Base-by-base conservation (phyloP, 2,888 invertebrate species). In the Tachina lurida region DNA sequence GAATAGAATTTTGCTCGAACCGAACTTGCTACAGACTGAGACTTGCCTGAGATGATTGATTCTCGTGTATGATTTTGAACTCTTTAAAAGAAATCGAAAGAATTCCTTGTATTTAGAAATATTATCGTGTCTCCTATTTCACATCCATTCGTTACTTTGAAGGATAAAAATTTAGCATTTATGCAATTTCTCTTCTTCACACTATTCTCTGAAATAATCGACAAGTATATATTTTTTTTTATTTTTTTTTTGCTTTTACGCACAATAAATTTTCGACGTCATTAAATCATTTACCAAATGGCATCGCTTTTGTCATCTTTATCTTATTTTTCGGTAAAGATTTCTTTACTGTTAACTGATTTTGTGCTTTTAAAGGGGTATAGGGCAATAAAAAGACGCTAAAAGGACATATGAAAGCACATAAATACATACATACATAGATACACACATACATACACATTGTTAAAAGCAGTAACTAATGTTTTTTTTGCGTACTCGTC, bases 251-350 rank as follows among this genome's bases (percentile, higher is more conserved):
- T 80, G 91, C 90, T 73, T 84, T 79, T 81, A 91, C 91, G 91
- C 90, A 90, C 90, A 90, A 91, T 91, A 92, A 92, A 91, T 91
- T 91, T 91, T 90, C 89, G 88, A 85, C 89, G 89, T 89, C 92
- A 90, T 92, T 91, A 91, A 91, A 90, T 91, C 90, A 91, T 90
- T 90, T 88, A 74, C 86, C 73, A 88, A 88, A 81, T 85, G 86
- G 65, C 73, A 86, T 86, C 83, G 71, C 73, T 79, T 76, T 76
- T 86, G 79, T 71, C 67, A 77, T 86, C 83, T 86, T 76, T 52
- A 81, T 62, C 54, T 75, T 68, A 15, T 52, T 67, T 41, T 56
- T 13, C 22, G 45, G 49, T 41, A 10, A 39, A 47, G 17, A 54
- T 41, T 63, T 62, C 74, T 68, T 68, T 68, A 17, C 45, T 74